Evolutionary conservation across 2,797 vertebrate genomes (phyloP), one percentile per base, ranked within the genome.

Genomic region (Coregonus ussuriensis): DNA sequence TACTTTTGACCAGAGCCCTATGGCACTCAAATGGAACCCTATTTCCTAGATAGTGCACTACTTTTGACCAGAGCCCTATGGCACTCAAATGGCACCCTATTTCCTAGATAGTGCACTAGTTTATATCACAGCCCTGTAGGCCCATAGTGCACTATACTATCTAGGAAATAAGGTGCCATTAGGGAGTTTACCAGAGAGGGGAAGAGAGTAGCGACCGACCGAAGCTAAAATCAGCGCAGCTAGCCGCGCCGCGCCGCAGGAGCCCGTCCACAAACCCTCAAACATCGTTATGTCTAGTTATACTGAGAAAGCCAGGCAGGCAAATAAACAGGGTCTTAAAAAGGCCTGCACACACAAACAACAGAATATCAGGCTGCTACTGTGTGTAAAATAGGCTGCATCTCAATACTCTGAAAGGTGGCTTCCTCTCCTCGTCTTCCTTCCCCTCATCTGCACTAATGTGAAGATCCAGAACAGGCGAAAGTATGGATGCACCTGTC

Each of bases 281-380:
- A 18, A 56, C 54, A 5, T 56, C 54, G 3, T 15, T 56, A 18
- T 15, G 54, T 15, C 18, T 16, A 86, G 90, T 89, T 85, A 89
- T 78, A 86, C 66, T 14, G 83, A 89, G 89, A 90, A 89, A 88
- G 88, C 88, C 84, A 89, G 79, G 84, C 89, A 89, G 79, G 85
- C 90, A 93, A 91, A 93, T 88, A 91, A 92, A 91, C 89, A 88
- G 51, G 4, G 25, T 80, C 82, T 83, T 88, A 85, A 90, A 87
- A 89, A 84, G 76, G 89, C 21, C 87, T 84, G 87, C 88, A 86
- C 83, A 87, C 83, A 83, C 87, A 85, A 85, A 86, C 85, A 82
- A 78, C 79, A n/a, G 66, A 80, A 77, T 56, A 75, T 72, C 21
- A 82, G 78, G 83, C 78, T 80, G 77, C 5, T 2, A 72, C 66